Base-by-base conservation (phyloP, 2,113 vertebrate genomes). In the Empidonax traillii region DNA sequence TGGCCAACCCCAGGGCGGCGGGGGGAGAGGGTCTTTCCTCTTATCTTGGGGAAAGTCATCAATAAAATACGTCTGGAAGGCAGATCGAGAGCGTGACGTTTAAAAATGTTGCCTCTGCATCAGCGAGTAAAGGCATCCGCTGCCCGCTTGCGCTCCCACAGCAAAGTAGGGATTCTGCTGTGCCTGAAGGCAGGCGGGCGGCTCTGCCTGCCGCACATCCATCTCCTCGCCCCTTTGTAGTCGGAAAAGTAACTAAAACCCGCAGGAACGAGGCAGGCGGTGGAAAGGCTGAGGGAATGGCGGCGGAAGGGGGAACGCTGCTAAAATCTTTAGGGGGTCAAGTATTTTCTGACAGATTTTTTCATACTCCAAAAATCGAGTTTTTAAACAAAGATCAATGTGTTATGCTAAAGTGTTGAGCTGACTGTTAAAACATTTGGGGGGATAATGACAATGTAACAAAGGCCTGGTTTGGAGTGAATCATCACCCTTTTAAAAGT, bases 401-500 rank as follows among this genome's bases (percentile, higher is more conserved):
- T 98, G 98, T 98, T 98, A 98, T 98, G 98, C 97, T 98, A 96
- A 97, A 98, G 98, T 98, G 97, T 98, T 98, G 97, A 98, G 98
- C 97, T 97, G 98, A 98, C 98, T 99, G 98, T 99, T 99, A 99
- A 99, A 99, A 99, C 98, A 99, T 98, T 98, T 98, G 97, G 98
- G 96, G 97, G 98, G 97, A 98, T 99, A 99, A 99, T 99, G 98
- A 98, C 98, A 98, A 98, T 98, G 98, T 98, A 99, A 99, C 98
- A 99, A 99, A 99, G 98, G 98, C 98, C 98, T 97, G 98, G 98
- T 98, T 98, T 98, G 97, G 97, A 98, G 98, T 98, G 98, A 99
- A 99, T 99, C 98, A 98, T 98, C 98, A 98, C 98, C 98, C 98
- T 98, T 99, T 99, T 99, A 99, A 99, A 99, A 99, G 99, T 99